Percentiles rank a stretch among this genome's conserved stretches.
These are phyloP conservation scores for Drosophila sturtevanti DNA, from an alignment of 1,140 invertebrate genomes.

Conservation along the genomic window DNA sequence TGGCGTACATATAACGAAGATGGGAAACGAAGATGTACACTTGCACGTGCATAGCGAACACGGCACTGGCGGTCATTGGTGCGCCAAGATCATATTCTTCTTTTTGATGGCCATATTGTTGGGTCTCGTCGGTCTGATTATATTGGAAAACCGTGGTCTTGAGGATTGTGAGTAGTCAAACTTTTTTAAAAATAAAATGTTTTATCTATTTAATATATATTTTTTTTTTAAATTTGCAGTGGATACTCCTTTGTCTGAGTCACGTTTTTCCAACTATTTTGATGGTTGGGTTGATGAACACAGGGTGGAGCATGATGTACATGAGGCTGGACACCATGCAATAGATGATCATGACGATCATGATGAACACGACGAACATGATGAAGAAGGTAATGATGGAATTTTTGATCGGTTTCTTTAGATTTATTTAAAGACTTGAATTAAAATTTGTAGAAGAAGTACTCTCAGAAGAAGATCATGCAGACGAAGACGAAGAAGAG, in stretches of 20 bases:
- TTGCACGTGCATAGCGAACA: conserved; percentile 90
- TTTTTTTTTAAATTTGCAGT: too few species aligned
- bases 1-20: conserved; percentile 82
- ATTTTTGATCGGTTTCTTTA: background rate
- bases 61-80: conserved; percentile 90
- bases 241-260: conserved; percentile 88
- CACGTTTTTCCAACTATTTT: conserved; percentile 88
- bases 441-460: background rate
- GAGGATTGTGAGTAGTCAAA: conserved; percentile 87
- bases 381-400: conserved; percentile 58
- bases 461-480: conserved; percentile 19
- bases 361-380: conserved; percentile 69
- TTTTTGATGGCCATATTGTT: conserved; percentile 87
- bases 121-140: conserved; percentile 89
- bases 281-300: conserved; percentile 91
- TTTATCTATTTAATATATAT: too few species aligned
- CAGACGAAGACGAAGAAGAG: conserved; percentile 73
- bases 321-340: conserved; percentile 77
- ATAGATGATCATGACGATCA: conserved; percentile 75
- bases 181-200: background rate
- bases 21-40: conserved; percentile 84
- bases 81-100: conserved; percentile 92
- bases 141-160: conserved; percentile 90
- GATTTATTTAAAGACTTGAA: too few species aligned
- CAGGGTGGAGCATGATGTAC: conserved; percentile 83